Base-by-base conservation (phyloP, 2,797 vertebrate species). In the Mus minutoides region DNA sequence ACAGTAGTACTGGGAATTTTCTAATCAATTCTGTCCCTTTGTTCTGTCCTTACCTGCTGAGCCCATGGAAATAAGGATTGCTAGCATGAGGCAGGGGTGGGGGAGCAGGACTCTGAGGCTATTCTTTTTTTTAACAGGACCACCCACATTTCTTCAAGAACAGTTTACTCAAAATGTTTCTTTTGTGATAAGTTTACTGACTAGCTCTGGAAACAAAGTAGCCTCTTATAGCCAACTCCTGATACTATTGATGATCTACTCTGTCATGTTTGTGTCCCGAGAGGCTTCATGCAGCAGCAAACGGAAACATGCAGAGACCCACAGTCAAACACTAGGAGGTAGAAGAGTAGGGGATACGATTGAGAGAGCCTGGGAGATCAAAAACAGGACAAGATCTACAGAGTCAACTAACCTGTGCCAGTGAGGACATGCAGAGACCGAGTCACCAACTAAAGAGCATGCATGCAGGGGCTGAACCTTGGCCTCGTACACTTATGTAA, bases 201-300 rank as follows among this genome's bases (percentile, higher is more conserved):
- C 64, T 82, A 88, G 22, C 56, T 88, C 80, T 90, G 56, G 37
- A 46, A 91, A 88, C 5, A 90, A 91, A 92, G 83, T 13, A 71
- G 34, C 56, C 31, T 96, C 60, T 91, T 58, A 52, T 31, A 26
- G 69, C 0, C 69, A 71, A 37, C n/a, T 19, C 69, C 69, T 71
- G n/a, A 71, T 16, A 71, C 19, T 69, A 17, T 71, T 21, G 19
- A 71, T 21, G 17, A n/a, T n/a, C 17, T 37, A 71, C 17, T 71
- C 67, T 69, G 67, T 6, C 16, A n/a, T 17, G 34, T n/a, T 34
- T 67, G 14, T 14, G 13, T 71, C 69, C 67, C 37, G 19, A 37
- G n/a, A 37, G n/a, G 69, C n/a, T 21, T 71, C n/a, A 37, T 10
- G 19, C n/a, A 37, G 69, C 69, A 37, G n/a, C 3, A 21, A 7